Percentiles rank a stretch among this genome's conserved stretches.
Conservation (phyloP, 1,140 invertebrate genomes). For the Drosophila orosa region DNA sequence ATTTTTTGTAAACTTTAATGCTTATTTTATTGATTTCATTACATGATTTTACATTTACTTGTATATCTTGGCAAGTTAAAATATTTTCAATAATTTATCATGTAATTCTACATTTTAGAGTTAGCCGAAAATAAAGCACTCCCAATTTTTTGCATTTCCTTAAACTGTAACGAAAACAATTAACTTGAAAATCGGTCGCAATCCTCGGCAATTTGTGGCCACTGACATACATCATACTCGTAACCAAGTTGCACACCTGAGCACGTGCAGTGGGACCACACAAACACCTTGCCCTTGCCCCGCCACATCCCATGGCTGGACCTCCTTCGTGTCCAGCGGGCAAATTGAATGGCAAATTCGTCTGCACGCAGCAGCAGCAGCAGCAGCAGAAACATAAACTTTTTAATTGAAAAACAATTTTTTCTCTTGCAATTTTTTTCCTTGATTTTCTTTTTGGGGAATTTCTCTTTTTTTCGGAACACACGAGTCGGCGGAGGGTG, state of each 20-base stretch:
- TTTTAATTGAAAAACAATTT: slow-evolving; percentile 83
- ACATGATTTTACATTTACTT: too few relatives aligned
- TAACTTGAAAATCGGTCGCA: slow-evolving; percentile 37
- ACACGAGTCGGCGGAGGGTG: slow-evolving; percentile 13
- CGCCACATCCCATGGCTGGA: slow-evolving; percentile 13
- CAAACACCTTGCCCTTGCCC: slow-evolving; percentile 19
- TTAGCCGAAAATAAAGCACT: background rate
- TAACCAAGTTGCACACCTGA: slow-evolving; percentile 42
- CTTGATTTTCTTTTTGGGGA: slow-evolving; percentile 50
- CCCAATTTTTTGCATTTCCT: background rate
- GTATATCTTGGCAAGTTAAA: too few relatives aligned
- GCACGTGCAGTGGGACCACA: slow-evolving; percentile 38
- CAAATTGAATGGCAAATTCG: slow-evolving; percentile 80
- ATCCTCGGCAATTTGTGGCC: slow-evolving; percentile 25
- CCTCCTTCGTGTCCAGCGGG: slow-evolving; percentile 55
- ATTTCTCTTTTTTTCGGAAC: slow-evolving; percentile 33
- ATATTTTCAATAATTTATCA: too few relatives aligned
- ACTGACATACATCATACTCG: slow-evolving; percentile 42
- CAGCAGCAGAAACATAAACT: slow-evolving; percentile 69
- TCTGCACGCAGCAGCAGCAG: slow-evolving; percentile 61
- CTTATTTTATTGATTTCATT: too few relatives aligned
- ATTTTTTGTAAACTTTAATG: background rate
- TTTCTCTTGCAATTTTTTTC: slow-evolving; percentile 56
- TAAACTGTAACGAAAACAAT: slow-evolving; percentile 31
- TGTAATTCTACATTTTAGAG: background rate